Percentiles rank a stretch among this genome's conserved stretches.
Evolutionary conservation across 1,140 invertebrate genomes (phyloP).

Genomic region (Drosophila pallidifrons): DNA sequence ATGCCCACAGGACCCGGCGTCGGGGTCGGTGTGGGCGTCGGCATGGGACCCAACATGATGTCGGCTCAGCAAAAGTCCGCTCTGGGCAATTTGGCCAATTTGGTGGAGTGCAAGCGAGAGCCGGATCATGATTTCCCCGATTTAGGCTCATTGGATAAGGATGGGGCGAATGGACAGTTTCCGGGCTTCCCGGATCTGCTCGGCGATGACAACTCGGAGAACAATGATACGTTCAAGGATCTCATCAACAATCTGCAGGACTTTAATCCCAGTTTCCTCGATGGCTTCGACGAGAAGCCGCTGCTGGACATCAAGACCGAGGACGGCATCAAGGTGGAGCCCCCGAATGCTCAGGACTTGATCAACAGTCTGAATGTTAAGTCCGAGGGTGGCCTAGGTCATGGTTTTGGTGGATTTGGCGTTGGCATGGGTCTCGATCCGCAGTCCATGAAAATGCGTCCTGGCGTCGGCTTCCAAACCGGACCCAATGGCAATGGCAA

Average conservation of each 20-base stretch:
- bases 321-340: constrained; percentile 86
- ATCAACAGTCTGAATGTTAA: constrained; percentile 82
- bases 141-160: constrained; percentile 92
- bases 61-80: constrained; percentile 72
- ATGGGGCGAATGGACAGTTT: constrained; percentile 90
- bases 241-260: constrained; percentile 94
- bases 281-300: constrained; percentile 89
- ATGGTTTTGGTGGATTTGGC: constrained; percentile 63
- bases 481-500: constrained; percentile 63
- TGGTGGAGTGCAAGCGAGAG: constrained; percentile 92
- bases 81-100: constrained; percentile 85
- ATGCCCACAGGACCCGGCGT: constrained; percentile 59
- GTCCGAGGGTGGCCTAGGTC: constrained; percentile 72
- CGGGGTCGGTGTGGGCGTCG: constrained; percentile 43
- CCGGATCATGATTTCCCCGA: constrained; percentile 93
- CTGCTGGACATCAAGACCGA: constrained; percentile 88
- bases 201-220: constrained; percentile 93
- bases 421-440: constrained; percentile 56
- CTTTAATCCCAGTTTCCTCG: constrained; percentile 93
- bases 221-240: constrained; percentile 94
- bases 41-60: constrained; percentile 72
- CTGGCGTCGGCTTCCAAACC: constrained; percentile 55
- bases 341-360: constrained; percentile 85
- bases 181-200: constrained; percentile 92
- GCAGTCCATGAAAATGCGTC: constrained; percentile 67